These are phyloP conservation scores for Sepioteuthis lessoniana DNA, from an alignment of 2,888 invertebrate genomes.

Conservation along the genomic window DNA sequence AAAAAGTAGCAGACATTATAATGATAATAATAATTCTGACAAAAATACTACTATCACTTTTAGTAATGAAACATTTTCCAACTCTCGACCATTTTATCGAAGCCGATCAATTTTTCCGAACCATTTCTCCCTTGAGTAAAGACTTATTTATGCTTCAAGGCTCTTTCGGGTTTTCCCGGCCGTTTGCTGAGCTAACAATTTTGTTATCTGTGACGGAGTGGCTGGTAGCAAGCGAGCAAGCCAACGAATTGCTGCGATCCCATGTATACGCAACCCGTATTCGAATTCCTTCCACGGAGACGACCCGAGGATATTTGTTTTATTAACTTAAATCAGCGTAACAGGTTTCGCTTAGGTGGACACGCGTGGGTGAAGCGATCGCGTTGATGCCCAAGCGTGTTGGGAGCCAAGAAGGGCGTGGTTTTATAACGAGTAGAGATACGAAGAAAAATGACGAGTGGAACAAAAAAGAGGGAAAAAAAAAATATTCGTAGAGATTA, in stretches of 20 bases:
- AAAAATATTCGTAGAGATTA: neutral
- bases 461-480: neutral
- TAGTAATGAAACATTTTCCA: neutral
- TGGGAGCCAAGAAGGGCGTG: neutral
- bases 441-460: neutral
- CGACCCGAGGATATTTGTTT: neutral
- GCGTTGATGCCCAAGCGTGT: neutral
- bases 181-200: neutral
- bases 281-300: neutral
- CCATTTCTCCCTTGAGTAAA: neutral
- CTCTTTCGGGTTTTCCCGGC: neutral
- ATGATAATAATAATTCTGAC: too few relatives aligned
- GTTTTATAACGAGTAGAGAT: neutral
- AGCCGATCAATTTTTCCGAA: neutral
- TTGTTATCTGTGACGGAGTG: neutral
- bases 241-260: neutral
- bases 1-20: too few relatives aligned
- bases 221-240: neutral
- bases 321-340: slow-evolving; percentile 33
- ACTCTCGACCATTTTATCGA: neutral
- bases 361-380: neutral
- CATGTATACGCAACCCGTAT: neutral
- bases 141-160: neutral
- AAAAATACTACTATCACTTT: neutral
- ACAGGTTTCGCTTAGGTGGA: neutral